Percentiles rank a stretch among this genome's conserved stretches.
Conservation (phyloP, 2,797 vertebrate genomes). For the Pangasius macronema region DNA sequence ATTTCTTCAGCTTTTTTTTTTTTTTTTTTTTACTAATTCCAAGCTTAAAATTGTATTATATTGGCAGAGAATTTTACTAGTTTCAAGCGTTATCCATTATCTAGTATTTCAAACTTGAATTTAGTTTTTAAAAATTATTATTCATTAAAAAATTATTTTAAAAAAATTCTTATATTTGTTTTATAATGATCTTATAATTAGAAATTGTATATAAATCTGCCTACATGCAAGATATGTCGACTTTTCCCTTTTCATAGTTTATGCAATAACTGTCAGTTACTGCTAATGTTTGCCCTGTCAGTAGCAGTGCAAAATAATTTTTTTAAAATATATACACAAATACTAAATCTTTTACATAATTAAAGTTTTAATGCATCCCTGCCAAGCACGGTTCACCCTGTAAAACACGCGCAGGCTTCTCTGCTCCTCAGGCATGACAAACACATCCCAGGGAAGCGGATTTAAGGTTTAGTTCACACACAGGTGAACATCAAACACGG, state of each 20-base stretch:
- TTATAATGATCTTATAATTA: neutral
- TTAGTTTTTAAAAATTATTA: too few species aligned
- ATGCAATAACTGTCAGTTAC: neutral
- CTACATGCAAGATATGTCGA: neutral
- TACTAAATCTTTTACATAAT: neutral
- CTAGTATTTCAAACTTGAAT: neutral
- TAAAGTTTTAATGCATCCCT: neutral
- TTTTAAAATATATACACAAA: neutral
- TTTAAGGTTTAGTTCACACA: constrained; percentile 36
- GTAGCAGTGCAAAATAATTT: neutral
- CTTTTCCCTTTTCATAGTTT: neutral
- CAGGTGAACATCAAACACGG: constrained; percentile 19
- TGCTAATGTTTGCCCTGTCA: neutral
- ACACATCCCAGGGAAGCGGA: constrained; percentile 21
- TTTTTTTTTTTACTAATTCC: neutral
- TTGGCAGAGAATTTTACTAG: neutral
- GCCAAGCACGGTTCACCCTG: neutral
- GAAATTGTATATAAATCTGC: neutral
- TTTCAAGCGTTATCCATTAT: neutral
- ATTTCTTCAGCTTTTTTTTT: neutral
- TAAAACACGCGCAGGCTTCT: neutral
- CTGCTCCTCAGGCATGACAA: constrained; percentile 12
- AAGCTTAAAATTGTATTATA: neutral
- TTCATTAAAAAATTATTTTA: too few species aligned
- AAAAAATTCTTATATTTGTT: neutral